Evolutionary conservation across 2,797 vertebrate species (phyloP).

Genomic region (Masticophis lateralis): DNA sequence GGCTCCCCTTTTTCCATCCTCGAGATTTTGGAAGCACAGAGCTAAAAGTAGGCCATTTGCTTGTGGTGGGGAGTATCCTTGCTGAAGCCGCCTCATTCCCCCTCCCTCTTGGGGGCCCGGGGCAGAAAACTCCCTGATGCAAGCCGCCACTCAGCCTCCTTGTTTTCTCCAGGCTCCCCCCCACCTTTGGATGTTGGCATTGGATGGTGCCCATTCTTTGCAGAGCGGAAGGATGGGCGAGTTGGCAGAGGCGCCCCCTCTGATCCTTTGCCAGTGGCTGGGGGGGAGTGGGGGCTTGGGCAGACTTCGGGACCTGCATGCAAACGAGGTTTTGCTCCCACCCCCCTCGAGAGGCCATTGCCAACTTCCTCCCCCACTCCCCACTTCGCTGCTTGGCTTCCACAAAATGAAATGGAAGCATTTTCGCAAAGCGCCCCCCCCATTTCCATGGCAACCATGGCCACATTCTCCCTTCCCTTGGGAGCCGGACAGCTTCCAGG

Average conservation of each 20-base stretch:
- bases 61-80: too few species aligned
- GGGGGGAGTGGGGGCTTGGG: background rate
- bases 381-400: background rate
- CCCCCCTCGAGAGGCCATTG: too few species aligned
- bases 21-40: background rate
- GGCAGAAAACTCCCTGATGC: background rate
- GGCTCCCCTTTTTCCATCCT: background rate
- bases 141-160: background rate
- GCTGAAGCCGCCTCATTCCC: too few species aligned
- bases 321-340: background rate
- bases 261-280: background rate
- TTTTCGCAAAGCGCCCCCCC: background rate
- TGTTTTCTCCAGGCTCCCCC: background rate
- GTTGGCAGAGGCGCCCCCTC: background rate
- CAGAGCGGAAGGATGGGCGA: background rate
- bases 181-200: background rate
- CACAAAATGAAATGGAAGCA: background rate
- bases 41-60: background rate
- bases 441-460: slow-evolving; percentile 2
- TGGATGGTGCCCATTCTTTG: background rate
- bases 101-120: too few species aligned
- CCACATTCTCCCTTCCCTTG: background rate
- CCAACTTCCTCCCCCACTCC: background rate
- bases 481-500: background rate
- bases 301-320: background rate